Evolutionary conservation across 1,140 invertebrate species (phyloP).

Genomic region (Drosophila truncata): DNA sequence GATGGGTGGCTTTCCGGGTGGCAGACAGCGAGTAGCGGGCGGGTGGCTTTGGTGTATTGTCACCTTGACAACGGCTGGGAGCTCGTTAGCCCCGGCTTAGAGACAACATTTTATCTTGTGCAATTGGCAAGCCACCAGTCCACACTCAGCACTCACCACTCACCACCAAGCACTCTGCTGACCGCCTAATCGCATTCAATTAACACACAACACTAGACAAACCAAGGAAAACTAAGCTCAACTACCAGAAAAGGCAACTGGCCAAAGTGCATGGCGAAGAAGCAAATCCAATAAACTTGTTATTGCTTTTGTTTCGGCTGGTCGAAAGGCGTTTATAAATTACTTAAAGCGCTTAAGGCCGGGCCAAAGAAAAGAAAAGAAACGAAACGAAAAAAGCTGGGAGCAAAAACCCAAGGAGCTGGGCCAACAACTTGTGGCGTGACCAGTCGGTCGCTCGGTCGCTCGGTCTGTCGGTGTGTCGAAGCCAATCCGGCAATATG

Average conservation of each 20-base stretch:
- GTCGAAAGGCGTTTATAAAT: slow-evolving; percentile 80
- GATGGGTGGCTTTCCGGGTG: background rate
- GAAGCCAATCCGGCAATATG: slow-evolving; percentile 62
- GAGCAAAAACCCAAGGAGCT: slow-evolving; percentile 10
- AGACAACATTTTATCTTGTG: slow-evolving; percentile 44
- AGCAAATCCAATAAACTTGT: slow-evolving; percentile 76
- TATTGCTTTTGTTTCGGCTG: slow-evolving; percentile 62
- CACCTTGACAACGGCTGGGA: slow-evolving; percentile 46
- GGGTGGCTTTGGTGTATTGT: slow-evolving; percentile 14
- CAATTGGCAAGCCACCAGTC: slow-evolving; percentile 32
- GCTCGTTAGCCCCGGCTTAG: slow-evolving; percentile 52
- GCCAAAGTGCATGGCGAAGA: slow-evolving; percentile 37
- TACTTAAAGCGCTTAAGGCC: slow-evolving; percentile 80
- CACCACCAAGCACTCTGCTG: slow-evolving; percentile 10
- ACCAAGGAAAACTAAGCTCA: slow-evolving; percentile 21
- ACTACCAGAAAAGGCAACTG: slow-evolving; percentile 30
- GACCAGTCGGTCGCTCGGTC: slow-evolving; percentile 23
- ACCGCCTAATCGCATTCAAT: slow-evolving; percentile 74
- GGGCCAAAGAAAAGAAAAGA: slow-evolving; percentile 39
- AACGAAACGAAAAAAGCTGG: slow-evolving; percentile 6
- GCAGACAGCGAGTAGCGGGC: background rate
- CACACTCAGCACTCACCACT: background rate
- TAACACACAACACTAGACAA: slow-evolving; percentile 65
- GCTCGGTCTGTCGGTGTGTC: background rate
- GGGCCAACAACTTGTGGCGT: slow-evolving; percentile 73